Evolutionary conservation across 2,797 vertebrate genomes (phyloP).

Genomic region (Harpagifer antarcticus): DNA sequence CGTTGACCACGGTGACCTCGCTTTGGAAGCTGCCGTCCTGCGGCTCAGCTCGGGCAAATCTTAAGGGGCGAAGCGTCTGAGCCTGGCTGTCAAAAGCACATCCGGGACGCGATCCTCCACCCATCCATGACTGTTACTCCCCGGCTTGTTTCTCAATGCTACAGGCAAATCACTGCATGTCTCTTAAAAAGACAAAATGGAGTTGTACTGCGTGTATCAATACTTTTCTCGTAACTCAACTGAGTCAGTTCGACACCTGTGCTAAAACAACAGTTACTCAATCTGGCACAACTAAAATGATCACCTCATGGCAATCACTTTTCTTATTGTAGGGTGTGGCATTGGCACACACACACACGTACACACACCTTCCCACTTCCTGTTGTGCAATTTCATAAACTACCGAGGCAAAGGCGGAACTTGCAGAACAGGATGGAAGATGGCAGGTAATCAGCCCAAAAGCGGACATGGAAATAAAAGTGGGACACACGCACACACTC

Average conservation of each 20-base stretch:
- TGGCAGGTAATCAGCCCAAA: slow-evolving; percentile 50
- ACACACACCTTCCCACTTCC: slow-evolving; percentile 54
- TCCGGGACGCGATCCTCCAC: slow-evolving; percentile 38
- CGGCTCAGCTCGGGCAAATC: slow-evolving; percentile 49
- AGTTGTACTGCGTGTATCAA: slow-evolving; percentile 17
- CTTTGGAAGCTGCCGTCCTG: slow-evolving; percentile 47
- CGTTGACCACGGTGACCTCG: slow-evolving; percentile 64
- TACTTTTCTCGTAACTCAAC: slow-evolving; percentile 11
- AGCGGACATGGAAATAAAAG: slow-evolving; percentile 25
- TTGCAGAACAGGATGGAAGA: slow-evolving; percentile 66
- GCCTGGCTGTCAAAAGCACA: slow-evolving; percentile 78
- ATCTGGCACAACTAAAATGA: slow-evolving; percentile 2
- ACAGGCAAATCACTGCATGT: slow-evolving; percentile 42
- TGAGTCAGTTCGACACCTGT: slow-evolving; percentile 53
- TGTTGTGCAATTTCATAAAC: slow-evolving; percentile 65
- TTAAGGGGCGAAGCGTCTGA: slow-evolving; percentile 40
- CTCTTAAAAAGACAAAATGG: slow-evolving; percentile 9
- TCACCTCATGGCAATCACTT: slow-evolving; percentile 33
- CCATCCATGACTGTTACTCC: slow-evolving; percentile 51
- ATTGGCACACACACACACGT: not conserved
- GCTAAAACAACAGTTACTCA: slow-evolving; percentile 47
- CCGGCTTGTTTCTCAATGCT: slow-evolving; percentile 38
- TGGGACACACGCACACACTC: slow-evolving; percentile 34
- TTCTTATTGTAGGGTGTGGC: slow-evolving; percentile 56
- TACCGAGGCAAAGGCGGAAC: slow-evolving; percentile 40